Percentiles rank a stretch among this genome's conserved stretches.
phyloP scores from a whole-genome alignment of 2,797 vertebrate species.

The Pempheris klunzingeri region DNA sequence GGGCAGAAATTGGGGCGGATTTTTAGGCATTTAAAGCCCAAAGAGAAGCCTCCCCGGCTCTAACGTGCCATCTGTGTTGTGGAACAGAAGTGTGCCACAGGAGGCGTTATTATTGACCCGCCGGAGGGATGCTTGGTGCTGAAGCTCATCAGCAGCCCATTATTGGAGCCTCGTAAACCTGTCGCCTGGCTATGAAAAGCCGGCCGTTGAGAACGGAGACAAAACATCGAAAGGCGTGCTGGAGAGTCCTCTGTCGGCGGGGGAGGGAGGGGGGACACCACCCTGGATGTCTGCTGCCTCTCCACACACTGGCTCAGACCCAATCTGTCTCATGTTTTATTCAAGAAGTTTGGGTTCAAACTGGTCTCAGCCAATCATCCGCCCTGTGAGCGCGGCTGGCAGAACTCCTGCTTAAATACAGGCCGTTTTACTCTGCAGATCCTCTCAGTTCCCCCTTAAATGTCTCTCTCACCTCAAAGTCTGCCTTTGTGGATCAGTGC shows the following conservation, averaged over 20 bases:
- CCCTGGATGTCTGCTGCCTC: slow-evolving; percentile 10
- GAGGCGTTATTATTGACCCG: slow-evolving; percentile 11
- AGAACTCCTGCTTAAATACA: background rate
- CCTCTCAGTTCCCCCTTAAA: background rate
- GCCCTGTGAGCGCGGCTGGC: background rate
- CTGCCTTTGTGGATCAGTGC: background rate
- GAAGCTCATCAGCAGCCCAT: slow-evolving; percentile 42
- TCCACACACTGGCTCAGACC: background rate
- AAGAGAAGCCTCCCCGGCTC: background rate
- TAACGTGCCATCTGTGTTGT: slow-evolving; percentile 41
- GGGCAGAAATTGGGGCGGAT: background rate
- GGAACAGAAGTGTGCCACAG: slow-evolving; percentile 24
- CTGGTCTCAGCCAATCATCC: slow-evolving; percentile 44
- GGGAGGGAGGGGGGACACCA: background rate
- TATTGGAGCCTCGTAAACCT: slow-evolving; percentile 49
- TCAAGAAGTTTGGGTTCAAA: slow-evolving; percentile 65
- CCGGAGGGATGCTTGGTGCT: slow-evolving; percentile 14
- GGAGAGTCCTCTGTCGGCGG: background rate
- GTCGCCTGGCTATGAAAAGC: slow-evolving; percentile 15
- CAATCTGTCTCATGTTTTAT: slow-evolving; percentile 35
- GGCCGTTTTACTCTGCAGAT: background rate
- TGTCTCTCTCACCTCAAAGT: background rate
- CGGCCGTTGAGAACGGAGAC: slow-evolving; percentile 20
- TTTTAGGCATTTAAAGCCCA: background rate
- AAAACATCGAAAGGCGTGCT: slow-evolving; percentile 13